Base-by-base conservation (phyloP, 2,797 vertebrate species). In the Rallus crepitans region DNA sequence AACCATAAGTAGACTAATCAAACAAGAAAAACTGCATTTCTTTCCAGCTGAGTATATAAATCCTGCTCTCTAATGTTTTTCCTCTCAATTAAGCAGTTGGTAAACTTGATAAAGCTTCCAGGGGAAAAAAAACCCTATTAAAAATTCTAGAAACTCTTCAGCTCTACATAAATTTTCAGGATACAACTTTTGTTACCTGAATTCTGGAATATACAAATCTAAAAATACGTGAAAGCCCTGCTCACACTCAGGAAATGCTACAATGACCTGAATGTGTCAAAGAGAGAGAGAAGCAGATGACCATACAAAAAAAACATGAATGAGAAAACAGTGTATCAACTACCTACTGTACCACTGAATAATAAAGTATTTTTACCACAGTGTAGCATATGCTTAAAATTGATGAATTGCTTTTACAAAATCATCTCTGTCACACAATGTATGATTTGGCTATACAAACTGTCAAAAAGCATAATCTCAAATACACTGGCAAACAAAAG, bases 241-340 rank as follows among this genome's bases (percentile, higher is more conserved):
- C 70, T 59, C 27, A 82, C 52, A 37, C 55, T 42, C 42, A 69
- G 75, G 78, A 96, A 85, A 82, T 42, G 35, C 50, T 87, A 89
- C 72, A 61, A 27, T 93, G 87, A 95, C 93, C 80, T 93, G 10
- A 87, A 95, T 94, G 71, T 96, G 93, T 97, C 91, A 92, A 82
- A 69, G 80, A 89, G 63, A 91, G 11, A 42, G 53, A 91, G 45
- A 82, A 73, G 60, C 12, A 82, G 83, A 82, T 87, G 66, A 87
- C 80, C 52, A 65, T 8, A 69, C 17, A 55, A 37, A 78, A 72
- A 85, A 89, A 35, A 4, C 11, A 65, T 23, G 9, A 82, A 81
- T 17, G 28, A 82, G 47, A 86, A 66, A 82, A 73, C 16, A 87
- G 8, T 3, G 76, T 24, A 60, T 33, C 30, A 57, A 69, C 37